Evolutionary conservation across 2,113 vertebrate genomes (phyloP).

Genomic region (Solenodon paradoxus): DNA sequence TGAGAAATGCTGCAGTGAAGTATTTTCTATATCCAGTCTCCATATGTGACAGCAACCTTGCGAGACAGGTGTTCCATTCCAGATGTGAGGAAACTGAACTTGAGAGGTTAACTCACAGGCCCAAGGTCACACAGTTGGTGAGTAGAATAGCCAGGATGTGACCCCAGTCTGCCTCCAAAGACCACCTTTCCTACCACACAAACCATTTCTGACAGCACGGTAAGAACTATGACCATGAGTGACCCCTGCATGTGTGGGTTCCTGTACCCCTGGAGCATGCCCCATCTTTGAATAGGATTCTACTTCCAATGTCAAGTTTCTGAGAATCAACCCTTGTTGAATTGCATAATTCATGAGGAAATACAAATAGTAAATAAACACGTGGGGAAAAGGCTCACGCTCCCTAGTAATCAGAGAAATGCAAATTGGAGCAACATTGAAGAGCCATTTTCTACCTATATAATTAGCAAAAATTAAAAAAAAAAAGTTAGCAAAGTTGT

Average conservation of each 20-base stretch:
- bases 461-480: slow-evolving; percentile 55
- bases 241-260: not conserved
- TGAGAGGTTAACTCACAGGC: not conserved
- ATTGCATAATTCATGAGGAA: slow-evolving; percentile 66
- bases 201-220: not conserved
- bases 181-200: not conserved
- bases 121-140: not conserved
- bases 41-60: not conserved
- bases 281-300: not conserved
- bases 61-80: not conserved
- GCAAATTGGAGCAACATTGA: slow-evolving; percentile 59
- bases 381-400: not conserved
- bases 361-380: slow-evolving; percentile 53
- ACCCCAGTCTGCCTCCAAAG: not conserved
- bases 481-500: slow-evolving; percentile 15
- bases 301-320: not conserved
- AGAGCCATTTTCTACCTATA: slow-evolving; percentile 62
- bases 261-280: not conserved
- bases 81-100: not conserved
- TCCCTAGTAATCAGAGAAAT: slow-evolving; percentile 66
- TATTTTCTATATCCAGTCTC: not conserved
- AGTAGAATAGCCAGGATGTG: not conserved
- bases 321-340: slow-evolving; percentile 27
- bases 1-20: not conserved
- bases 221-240: not conserved